These are phyloP conservation scores for Drosophila colorata DNA, from an alignment of 2,888 invertebrate genomes.

Conservation along the genomic window DNA sequence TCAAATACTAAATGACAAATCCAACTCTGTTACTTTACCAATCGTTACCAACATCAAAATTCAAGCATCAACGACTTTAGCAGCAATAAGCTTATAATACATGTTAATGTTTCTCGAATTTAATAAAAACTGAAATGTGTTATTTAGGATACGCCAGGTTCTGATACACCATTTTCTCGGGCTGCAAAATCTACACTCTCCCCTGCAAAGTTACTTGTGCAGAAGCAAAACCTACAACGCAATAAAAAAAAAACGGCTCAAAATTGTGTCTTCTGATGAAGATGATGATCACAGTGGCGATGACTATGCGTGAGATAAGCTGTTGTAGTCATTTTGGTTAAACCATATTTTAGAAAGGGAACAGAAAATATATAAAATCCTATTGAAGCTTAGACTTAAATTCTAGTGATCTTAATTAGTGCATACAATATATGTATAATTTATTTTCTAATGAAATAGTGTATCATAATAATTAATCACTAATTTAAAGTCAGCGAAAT, in stretches of 20 bases:
- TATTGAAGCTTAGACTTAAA: slow-evolving; percentile 35
- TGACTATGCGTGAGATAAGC: slow-evolving; percentile 82
- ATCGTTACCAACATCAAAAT: slow-evolving; percentile 44
- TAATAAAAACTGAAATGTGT: too few relatives aligned
- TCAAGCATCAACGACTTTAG: slow-evolving; percentile 34
- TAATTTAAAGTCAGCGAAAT: slow-evolving; percentile 28
- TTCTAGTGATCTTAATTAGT: slow-evolving; percentile 47
- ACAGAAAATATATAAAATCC: slow-evolving; percentile 18
- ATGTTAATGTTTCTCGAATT: too few relatives aligned
- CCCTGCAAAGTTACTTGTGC: slow-evolving; percentile 48
- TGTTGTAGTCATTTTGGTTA: slow-evolving; percentile 34
- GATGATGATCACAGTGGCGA: slow-evolving; percentile 89
- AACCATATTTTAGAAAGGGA: slow-evolving; percentile 31
- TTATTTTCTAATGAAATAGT: slow-evolving; percentile 43
- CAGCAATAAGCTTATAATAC: slow-evolving; percentile 34
- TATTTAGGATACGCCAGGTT: slow-evolving; percentile 43
- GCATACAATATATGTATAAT: slow-evolving; percentile 50
- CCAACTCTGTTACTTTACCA: slow-evolving; percentile 30
- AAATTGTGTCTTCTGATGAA: slow-evolving; percentile 87
- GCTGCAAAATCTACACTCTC: slow-evolving; percentile 40
- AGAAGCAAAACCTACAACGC: slow-evolving; percentile 73
- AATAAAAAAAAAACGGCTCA: slow-evolving; percentile 86
- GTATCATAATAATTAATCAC: slow-evolving; percentile 49
- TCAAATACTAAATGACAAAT: slow-evolving; percentile 54
- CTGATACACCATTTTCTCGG: slow-evolving; percentile 38